Evolutionary conservation across 1,140 invertebrate genomes (phyloP), one percentile per base, ranked within the genome.

Genomic region (Trichomalopsis sarcophagae): DNA sequence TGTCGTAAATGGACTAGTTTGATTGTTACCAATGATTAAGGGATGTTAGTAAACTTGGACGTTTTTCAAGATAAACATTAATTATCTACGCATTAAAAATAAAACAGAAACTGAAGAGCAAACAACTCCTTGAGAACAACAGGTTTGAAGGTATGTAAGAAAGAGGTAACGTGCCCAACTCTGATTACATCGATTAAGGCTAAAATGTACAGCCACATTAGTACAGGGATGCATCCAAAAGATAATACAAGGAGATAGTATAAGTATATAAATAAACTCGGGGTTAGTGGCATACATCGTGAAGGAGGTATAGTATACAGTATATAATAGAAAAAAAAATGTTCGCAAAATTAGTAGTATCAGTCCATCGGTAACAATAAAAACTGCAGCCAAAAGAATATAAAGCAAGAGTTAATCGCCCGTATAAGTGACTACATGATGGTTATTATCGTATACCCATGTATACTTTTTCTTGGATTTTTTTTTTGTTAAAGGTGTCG

Each of bases 121-220:
- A n/a, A n/a, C 17, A 62, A 9, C 55, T 62, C 55, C 55, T 62
- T 62, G 55, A 62, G 55, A 62, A 62, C 17, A 62, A 21, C 55
- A 62, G 21, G 55, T 3, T 62, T 62, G 17, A 62, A 62, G n/a
- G 55, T 62, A n/a, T 17, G 17, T 17, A n/a, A 62, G 50, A 27
- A 69, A 68, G 44, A 68, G 50, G 2, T 44, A 44, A 84, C 40
- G 7, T 68, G 33, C 66, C 74, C 84, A 85, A 82, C 74, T 85
- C 73, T 47, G 78, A 81, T 85, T 80, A 81, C 71, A 81, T 85
- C 27, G 21, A 85, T 44, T 81, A 85, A 85, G 33, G 30, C 27
- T 74, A 73, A 50, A 79, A 23, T 88, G 47, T 88, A 88, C 85
- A 88, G 84, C 84, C 76, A 86, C 33, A 83, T 86, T 62, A 36